Conservation (phyloP, 2,888 invertebrate genomes). For the Pedicia rivosa region DNA sequence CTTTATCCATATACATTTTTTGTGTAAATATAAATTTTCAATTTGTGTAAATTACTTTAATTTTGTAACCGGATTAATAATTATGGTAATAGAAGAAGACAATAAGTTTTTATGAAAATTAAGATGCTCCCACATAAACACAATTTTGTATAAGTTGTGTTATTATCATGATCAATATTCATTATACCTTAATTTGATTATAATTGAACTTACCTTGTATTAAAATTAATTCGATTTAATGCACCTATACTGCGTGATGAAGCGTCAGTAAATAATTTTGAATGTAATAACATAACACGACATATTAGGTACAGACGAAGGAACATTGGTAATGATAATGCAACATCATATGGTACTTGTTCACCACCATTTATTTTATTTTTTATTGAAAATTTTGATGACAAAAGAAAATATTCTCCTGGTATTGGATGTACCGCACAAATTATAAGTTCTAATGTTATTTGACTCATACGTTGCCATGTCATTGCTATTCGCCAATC, state of each 20-base stretch:
- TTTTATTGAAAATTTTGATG: slow-evolving; percentile 85
- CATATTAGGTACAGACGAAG: slow-evolving; percentile 97
- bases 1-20: no score
- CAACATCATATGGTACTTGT: slow-evolving; percentile 87
- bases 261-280: slow-evolving; percentile 98
- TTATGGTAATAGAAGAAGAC: no score
- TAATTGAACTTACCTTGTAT: slow-evolving; percentile 47
- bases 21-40: no score
- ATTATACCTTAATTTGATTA: neutral
- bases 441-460: slow-evolving; percentile 79
- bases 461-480: slow-evolving; percentile 89
- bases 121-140: no score
- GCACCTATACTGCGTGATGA: slow-evolving; percentile 96
- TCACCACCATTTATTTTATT: slow-evolving; percentile 50
- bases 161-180: no score
- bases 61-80: no score
- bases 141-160: no score
- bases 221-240: slow-evolving; percentile 96
- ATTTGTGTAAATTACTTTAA: no score
- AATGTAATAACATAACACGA: slow-evolving; percentile 98
- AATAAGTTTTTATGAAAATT: no score
- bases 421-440: slow-evolving; percentile 98
- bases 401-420: slow-evolving; percentile 94
- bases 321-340: slow-evolving; percentile 98
- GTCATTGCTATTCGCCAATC: slow-evolving; percentile 99